phyloP scores from a whole-genome alignment of 2,888 invertebrate genomes.

The Agonopterix arenella region DNA sequence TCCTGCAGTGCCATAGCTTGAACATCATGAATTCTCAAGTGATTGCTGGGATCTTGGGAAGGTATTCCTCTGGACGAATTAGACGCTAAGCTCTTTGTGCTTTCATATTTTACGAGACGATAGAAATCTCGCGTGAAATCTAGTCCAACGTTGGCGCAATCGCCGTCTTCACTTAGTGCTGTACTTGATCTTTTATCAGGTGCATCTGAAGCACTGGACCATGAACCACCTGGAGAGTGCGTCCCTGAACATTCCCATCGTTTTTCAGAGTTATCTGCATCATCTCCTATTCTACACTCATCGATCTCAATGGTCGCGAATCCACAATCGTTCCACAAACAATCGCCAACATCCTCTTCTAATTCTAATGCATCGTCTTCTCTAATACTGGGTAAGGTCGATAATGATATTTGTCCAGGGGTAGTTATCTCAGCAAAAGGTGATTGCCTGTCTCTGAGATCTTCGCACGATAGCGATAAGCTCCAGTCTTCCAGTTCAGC shows the following conservation, averaged over 20 bases:
- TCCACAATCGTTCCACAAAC: constrained; percentile 85
- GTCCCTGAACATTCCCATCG: constrained; percentile 80
- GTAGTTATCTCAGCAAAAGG: constrained; percentile 73
- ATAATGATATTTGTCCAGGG: constrained; percentile 79
- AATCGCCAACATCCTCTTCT: constrained; percentile 85
- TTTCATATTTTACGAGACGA: constrained; percentile 87
- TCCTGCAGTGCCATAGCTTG: constrained; percentile 74
- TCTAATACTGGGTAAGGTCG: constrained; percentile 83
- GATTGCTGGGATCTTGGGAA: constrained; percentile 66
- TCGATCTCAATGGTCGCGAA: constrained; percentile 82
- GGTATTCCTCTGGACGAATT: constrained; percentile 83
- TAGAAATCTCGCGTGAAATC: constrained; percentile 89
- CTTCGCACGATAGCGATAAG: constrained; percentile 83
- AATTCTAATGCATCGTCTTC: constrained; percentile 84
- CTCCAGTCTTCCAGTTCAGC: constrained; percentile 89
- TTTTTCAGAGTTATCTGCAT: constrained; percentile 68
- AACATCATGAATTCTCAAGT: constrained; percentile 62
- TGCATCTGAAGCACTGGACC: constrained; percentile 76
- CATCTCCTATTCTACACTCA: constrained; percentile 77
- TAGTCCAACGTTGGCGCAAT: constrained; percentile 81
- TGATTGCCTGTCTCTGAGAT: constrained; percentile 76
- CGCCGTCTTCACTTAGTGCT: constrained; percentile 82
- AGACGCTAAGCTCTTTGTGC: constrained; percentile 86
- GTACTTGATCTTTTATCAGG: constrained; percentile 84
- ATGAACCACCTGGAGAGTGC: constrained; percentile 79